Conservation (phyloP, 2,888 invertebrate genomes). For the Pristionchus japonicus region DNA sequence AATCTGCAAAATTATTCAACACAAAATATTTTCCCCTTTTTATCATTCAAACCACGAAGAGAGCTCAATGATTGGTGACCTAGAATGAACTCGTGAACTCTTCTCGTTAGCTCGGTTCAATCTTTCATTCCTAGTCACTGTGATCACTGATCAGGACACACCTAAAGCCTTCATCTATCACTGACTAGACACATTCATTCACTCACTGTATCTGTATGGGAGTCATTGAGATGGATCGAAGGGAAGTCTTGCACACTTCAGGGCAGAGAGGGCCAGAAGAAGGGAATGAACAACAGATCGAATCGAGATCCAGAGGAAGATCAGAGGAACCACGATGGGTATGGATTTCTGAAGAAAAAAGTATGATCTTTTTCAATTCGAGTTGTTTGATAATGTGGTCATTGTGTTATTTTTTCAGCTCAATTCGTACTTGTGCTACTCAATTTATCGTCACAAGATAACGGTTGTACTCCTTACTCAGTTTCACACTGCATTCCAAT, state of each 20-base stretch:
- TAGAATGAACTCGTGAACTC: neutral
- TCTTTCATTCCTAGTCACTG: neutral
- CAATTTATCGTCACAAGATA: neutral
- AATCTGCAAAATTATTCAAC: neutral
- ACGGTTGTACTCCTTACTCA: neutral
- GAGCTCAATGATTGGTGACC: neutral
- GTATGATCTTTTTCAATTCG: neutral
- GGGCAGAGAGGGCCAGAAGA: constrained; percentile 33
- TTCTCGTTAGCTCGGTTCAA: neutral
- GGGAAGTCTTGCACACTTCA: constrained; percentile 31
- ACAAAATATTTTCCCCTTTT: neutral
- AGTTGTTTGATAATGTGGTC: neutral
- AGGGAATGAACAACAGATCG: constrained; percentile 34
- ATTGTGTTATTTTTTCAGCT: neutral
- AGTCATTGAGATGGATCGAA: constrained; percentile 33
- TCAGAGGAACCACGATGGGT: constrained; percentile 9
- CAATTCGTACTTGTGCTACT: neutral
- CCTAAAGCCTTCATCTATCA: neutral
- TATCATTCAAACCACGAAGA: neutral
- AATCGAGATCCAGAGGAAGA: constrained; percentile 30
- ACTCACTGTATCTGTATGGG: constrained; percentile 31
- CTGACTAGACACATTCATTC: neutral
- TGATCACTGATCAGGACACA: neutral
- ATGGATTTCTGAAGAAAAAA: neutral
- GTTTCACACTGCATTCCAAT: neutral